Base-by-base conservation (phyloP, 2,113 vertebrate genomes). In the Pollachius pollachius region DNA sequence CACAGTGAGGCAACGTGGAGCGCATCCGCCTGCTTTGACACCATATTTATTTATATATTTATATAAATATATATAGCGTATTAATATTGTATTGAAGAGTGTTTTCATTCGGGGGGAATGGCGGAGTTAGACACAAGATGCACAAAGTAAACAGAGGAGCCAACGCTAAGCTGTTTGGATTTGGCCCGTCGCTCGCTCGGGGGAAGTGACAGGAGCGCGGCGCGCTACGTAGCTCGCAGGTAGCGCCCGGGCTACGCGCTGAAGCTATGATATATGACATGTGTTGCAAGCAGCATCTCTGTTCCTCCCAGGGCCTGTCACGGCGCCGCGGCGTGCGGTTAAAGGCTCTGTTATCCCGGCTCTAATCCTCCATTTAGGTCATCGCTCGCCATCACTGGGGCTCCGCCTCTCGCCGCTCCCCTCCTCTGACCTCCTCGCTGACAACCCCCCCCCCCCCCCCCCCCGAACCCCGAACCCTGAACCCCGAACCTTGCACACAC, bases 201-300 rank as follows among this genome's bases (percentile, higher is more conserved):
- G 72, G 78, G 82, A 57, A 84, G 82, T 87, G 85, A 88, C 85
- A 86, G 83, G 65, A 85, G 87, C 88, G 88, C 84, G 84, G 82
- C 85, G 90, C 86, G 41, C 9, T 91, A 91, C 85, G 86, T 91
- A 86, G 90, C 90, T 92, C 68, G 86, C 88, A 90, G 90, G 88
- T 88, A 93, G 84, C 80, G 82, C 84, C 74, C 80, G 87, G 92
- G 89, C 84, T 86, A 89, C 85, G 81, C 80, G 84, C 75, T 92
- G 89, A 92, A 85, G 85, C 84, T 91, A 90, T 90, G 87, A 91
- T 91, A 91, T 92, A 88, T 92, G 90, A 91, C 90, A 91, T 90
- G 90, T 92, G 91, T 89, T 91, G 86, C 82, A 82, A 88, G 88
- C 89, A 91, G 88, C 30, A 34, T 88, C 74, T 86, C 82, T 89